phyloP scores from a whole-genome alignment of 2,113 vertebrate genomes.

The Tachuris rubrigastra region DNA sequence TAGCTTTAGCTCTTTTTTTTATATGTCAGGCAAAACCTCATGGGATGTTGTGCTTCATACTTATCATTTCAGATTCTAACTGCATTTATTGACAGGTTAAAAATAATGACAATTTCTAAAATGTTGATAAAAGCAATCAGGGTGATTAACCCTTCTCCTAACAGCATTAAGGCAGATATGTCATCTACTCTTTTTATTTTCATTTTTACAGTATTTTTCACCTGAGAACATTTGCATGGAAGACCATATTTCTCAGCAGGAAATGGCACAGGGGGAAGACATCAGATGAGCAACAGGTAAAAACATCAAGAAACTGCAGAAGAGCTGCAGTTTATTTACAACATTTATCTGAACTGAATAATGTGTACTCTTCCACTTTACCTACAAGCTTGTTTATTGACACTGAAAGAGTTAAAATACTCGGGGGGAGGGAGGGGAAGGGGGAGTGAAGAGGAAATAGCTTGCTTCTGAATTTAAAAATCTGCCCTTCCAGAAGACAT shows the following conservation, averaged over 20 bases:
- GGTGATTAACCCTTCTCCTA: background rate
- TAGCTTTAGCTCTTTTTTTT: background rate
- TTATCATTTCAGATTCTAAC: background rate
- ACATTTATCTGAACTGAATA: background rate
- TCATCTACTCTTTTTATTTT: background rate
- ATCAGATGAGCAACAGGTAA: background rate
- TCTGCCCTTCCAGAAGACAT: background rate
- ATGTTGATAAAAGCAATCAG: background rate
- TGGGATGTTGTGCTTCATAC: rapidly evolving
- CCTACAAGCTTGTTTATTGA: background rate
- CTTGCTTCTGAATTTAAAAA: background rate
- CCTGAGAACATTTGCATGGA: background rate
- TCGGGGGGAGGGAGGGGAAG: rapidly evolving
- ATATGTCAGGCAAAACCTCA: rapidly evolving
- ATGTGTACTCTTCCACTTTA: background rate
- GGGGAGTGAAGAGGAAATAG: background rate
- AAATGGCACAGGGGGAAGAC: background rate
- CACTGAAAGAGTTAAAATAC: background rate
- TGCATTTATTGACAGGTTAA: background rate
- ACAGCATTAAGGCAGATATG: background rate
- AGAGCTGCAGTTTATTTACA: background rate
- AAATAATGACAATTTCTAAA: background rate
- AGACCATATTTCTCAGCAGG: background rate
- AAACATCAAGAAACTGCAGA: background rate
- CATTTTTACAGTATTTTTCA: background rate